A percentile compares a stretch with the other conserved stretches of the same genome.
These are phyloP conservation scores for Urocitellus parryii DNA, from an alignment of 2,113 vertebrate genomes.

Conservation along the genomic window DNA sequence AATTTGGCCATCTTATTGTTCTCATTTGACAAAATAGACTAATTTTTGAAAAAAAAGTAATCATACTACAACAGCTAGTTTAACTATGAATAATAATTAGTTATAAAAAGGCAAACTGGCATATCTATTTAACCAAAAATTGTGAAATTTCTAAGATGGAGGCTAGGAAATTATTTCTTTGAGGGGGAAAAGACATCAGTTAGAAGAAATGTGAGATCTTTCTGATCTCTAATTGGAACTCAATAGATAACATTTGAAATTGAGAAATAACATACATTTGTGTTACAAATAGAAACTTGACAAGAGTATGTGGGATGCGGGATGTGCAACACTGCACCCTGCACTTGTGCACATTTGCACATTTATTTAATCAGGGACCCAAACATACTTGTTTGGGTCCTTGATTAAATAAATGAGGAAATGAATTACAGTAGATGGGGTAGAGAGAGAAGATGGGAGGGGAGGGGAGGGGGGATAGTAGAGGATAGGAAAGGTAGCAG, in stretches of 20 bases:
- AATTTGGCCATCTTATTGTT: neutral
- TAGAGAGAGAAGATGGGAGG: too few relatives aligned
- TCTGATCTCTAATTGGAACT: neutral
- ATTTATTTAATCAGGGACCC: too few relatives aligned
- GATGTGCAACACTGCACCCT: neutral
- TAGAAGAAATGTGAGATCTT: neutral
- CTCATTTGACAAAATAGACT: neutral
- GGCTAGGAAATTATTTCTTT: neutral
- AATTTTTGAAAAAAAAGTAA: neutral
- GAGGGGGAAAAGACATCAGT: neutral
- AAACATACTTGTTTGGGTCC: neutral
- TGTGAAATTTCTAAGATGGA: neutral
- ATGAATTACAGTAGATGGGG: too few relatives aligned
- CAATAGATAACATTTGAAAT: neutral
- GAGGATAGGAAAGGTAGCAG: too few relatives aligned
- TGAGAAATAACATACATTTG: neutral
- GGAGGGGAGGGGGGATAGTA: too few relatives aligned
- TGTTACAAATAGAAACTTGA: neutral
- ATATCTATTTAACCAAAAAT: slow-evolving; percentile 18
- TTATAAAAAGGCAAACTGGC: neutral
- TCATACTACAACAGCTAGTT: neutral
- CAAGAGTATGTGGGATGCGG: neutral
- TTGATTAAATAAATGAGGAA: neutral
- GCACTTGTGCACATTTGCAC: too few relatives aligned
- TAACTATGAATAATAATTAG: neutral